phyloP scores from a whole-genome alignment of 2,113 vertebrate genomes.

The Carassius gibelio region DNA sequence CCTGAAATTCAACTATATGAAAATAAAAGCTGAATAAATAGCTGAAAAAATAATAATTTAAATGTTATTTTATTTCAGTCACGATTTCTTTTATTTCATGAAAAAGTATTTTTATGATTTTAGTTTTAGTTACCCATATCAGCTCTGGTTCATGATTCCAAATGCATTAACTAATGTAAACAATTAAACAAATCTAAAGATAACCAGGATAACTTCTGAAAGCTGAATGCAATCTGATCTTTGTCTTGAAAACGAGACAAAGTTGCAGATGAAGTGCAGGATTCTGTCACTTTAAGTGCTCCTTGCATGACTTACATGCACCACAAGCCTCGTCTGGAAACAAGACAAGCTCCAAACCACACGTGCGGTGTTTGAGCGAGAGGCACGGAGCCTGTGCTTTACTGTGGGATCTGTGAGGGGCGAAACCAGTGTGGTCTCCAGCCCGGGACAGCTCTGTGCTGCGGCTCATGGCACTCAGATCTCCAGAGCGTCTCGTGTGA shows the following conservation, averaged over 20 bases:
- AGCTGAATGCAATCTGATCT: not conserved
- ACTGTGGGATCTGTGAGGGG: conserved; percentile 3
- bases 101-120: no score
- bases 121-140: no score
- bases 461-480: conserved; percentile 33
- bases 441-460: conserved; percentile 54
- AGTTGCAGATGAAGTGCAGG: not conserved
- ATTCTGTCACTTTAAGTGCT: not conserved
- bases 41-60: no score
- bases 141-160: not conserved
- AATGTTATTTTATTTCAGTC: no score
- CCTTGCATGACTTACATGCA: conserved; percentile 60
- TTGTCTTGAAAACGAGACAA: not conserved
- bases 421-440: conserved; percentile 67
- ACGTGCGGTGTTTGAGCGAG: conserved; percentile 41
- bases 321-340: conserved; percentile 57
- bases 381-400: conserved; percentile 26
- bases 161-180: not conserved
- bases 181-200: not conserved
- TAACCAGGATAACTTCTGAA: not conserved
- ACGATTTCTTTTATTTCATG: no score
- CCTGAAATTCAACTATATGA: no score
- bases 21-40: no score
- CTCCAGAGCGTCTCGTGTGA: conserved; percentile 53
- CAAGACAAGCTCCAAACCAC: conserved; percentile 49